Evolutionary conservation across 2,888 invertebrate species (phyloP), one percentile per base, ranked within the genome.

Genomic region (Caenorhabditis becei): DNA sequence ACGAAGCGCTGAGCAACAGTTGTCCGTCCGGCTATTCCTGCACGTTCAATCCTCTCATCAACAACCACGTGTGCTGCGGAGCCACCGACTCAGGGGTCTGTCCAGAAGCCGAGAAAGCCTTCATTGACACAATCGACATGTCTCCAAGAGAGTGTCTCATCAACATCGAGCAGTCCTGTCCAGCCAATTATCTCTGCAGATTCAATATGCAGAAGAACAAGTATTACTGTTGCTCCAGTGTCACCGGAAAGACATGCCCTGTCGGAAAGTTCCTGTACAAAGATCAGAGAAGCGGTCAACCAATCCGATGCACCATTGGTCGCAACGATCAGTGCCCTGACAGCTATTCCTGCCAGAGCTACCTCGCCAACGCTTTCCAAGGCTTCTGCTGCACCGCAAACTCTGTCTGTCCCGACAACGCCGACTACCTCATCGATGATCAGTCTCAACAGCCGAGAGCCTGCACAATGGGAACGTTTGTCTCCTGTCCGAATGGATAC

Each of bases 51-150:
- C 87, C 87, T 37, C 80, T 91, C 16, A 82, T 84, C 28, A 77
- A 86, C 47, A 89, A 88, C 83, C 86, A 84, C 20, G 89, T 91
- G 44, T 91, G 91, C 82, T 91, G 91, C 56, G 91, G 91, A 71
- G 89, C 91, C 54, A 91, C 90, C 32, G 87, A 88, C 66, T 88
- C 88, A 88, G 90, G 88, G 28, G 91, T 91, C 7, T 91, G 91
- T 62, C 90, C 90, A 18, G 89, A 89, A 24, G 88, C 88, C 54
- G 91, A 91, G 77, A 89, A 89, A 74, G 91, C 91, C 47, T 91
- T 89, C 78, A 88, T 91, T n/a, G 89, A 91, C 58, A 89, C 90
- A 1, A 86, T 84, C 35, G 90, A 89, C 69, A 88, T 89, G 89
- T 83, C 85, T 51, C 89, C 88, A 20, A 83, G 89, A 11, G 89